Percentiles rank a stretch among this genome's conserved stretches.
phyloP scores from a whole-genome alignment of 2,113 vertebrate species.

The Brachionichthys hirsutus region DNA sequence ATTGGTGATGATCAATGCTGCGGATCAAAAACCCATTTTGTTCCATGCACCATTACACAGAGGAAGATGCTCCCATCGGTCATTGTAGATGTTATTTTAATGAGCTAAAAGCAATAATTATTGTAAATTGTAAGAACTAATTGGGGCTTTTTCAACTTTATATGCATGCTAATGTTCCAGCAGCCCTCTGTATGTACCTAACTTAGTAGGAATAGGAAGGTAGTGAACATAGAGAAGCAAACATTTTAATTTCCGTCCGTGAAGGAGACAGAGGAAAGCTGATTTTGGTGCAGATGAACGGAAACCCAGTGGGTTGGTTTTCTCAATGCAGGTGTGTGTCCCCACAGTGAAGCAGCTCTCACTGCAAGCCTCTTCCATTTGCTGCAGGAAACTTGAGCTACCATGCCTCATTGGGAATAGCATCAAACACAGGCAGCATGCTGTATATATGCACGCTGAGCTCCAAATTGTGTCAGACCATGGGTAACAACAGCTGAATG shows the following conservation, averaged over 20 bases:
- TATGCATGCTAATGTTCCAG: slow-evolving; percentile 21
- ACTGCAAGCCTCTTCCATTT: slow-evolving; percentile 3
- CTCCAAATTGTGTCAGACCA: slow-evolving; percentile 5
- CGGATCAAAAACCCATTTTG: no score
- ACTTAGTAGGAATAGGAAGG: slow-evolving; percentile 1
- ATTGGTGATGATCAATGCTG: no score
- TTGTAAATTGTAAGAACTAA: not conserved
- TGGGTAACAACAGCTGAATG: not conserved
- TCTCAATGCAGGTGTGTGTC: slow-evolving; percentile 30
- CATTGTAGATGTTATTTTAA: no score
- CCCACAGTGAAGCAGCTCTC: slow-evolving; percentile 29
- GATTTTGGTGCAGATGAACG: slow-evolving; percentile 59
- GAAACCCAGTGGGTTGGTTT: slow-evolving; percentile 50
- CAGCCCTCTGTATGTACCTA: not conserved
- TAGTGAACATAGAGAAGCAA: not conserved
- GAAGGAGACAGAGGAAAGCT: slow-evolving; percentile 20
- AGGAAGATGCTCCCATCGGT: no score
- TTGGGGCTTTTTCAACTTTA: slow-evolving; percentile 20
- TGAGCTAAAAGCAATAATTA: no score
- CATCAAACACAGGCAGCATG: not conserved
- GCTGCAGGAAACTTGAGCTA: slow-evolving; percentile 12
- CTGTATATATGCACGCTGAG: not conserved
- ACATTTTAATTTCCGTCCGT: slow-evolving; percentile 32
- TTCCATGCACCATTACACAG: no score
- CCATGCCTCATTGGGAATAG: not conserved